Evolutionary conservation across 2,113 vertebrate species (phyloP), one percentile per base, ranked within the genome.

Genomic region (Bubalus kerabau): DNA sequence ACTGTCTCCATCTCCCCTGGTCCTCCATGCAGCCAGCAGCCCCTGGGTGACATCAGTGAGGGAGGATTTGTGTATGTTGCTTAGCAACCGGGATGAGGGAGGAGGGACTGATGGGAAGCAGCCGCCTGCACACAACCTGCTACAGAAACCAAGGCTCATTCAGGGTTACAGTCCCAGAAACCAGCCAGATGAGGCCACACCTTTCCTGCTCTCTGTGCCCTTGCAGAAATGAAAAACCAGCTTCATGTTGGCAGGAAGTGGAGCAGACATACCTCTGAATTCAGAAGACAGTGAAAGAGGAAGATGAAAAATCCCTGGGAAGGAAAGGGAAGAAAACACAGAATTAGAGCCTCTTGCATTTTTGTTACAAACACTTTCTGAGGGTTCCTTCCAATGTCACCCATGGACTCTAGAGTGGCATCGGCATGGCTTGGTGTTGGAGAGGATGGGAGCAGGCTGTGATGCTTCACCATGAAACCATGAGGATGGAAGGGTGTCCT

Each of bases 301-400:
- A 99, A 99, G 98, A 99, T 99, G 99, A 99, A 99, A 97, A 99
- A 99, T 8, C 99, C 99, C 99, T 99, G 97, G n/a, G 67, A 62
- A 90, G 48, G 21, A 26, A 64, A 48, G 50, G 83, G 59, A 90
- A 0, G 95, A 90, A 40, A 74, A 10, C 26, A 8, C 1, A 12
- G 26, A 0, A 2, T 97, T n/a, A 96, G 97, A 23, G 32, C 36
- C 12, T 0, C 40, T 28, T 2, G 14, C 2, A 5, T 13, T 2
- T 74, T 5, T 1, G 1, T 7, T 5, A 1, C 1, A 4, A 23
- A 16, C 3, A 1, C 40, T 50, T 54, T 32, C 16, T 78, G 64
- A 88, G 26, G 76, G 89, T 9, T 78, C 87, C 6, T 46, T 43
- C 78, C 50, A 24, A 6, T 4, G 82, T n/a, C 32, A 54, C 54